These are phyloP conservation scores for Cricetomys ansorgei DNA, from an alignment of 2,113 vertebrate genomes.

Conservation along the genomic window DNA sequence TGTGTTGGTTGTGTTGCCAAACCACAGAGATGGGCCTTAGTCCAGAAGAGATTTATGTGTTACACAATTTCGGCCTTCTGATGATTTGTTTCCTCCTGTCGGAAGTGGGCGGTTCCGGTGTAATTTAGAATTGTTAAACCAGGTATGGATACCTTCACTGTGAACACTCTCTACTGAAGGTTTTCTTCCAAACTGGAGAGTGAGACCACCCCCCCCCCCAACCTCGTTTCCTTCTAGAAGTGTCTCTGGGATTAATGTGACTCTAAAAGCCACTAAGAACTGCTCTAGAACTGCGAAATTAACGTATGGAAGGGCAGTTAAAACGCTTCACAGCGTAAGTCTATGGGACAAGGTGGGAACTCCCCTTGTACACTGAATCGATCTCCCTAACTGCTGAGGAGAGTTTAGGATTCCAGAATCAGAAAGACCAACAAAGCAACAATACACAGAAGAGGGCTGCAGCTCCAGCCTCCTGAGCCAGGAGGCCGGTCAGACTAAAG, in stretches of 20 bases:
- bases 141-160: neutral
- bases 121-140: slow-evolving; percentile 42
- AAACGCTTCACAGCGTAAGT: neutral
- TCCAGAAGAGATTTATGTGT: slow-evolving; percentile 78
- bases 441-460: neutral
- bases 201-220: too few relatives aligned
- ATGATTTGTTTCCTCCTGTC: slow-evolving; percentile 43
- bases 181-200: slow-evolving; percentile 1
- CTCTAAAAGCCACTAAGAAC: neutral
- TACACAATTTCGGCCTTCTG: slow-evolving; percentile 62
- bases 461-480: neutral
- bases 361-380: neutral
- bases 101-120: slow-evolving; percentile 50
- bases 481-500: neutral
- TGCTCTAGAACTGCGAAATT: slow-evolving; percentile 4
- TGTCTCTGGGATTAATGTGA: neutral
- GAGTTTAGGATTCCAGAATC: neutral
- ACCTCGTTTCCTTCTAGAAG: neutral
- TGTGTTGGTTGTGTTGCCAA: slow-evolving; percentile 69
- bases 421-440: neutral
- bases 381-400: neutral
- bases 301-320: neutral
- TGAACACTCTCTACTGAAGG: slow-evolving; percentile 22
- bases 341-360: neutral
- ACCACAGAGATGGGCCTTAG: slow-evolving; percentile 74